Evolutionary conservation across 2,888 invertebrate genomes (phyloP), one percentile per base, ranked within the genome.

Genomic region (Ectemnius continuus): DNA sequence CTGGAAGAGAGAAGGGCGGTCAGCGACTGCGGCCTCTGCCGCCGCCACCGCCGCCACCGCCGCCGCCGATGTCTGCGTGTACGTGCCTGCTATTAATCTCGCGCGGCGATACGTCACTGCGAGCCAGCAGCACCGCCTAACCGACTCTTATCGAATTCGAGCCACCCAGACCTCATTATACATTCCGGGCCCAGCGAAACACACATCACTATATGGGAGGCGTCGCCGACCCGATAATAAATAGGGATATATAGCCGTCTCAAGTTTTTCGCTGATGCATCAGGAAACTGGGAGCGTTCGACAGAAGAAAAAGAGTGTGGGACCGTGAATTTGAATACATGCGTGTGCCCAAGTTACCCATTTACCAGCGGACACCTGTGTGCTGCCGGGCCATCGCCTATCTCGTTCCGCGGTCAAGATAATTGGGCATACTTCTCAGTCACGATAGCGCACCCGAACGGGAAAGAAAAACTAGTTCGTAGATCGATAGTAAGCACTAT

Each of bases 111-210:
- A 80, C 80, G 80, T 80, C 79, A 76, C 73, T 63, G 72, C 75
- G 75, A 69, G 36, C 36, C 36, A 76, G 79, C 36, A 76, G 79
- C 71, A 80, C 78, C 79, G 76, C 73, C 78, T 76, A 80, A 80
- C 80, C 79, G 78, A 78, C 78, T 84, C 86, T 86, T 86, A 86
- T 86, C 85, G 85, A 86, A 85, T 85, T 82, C 84, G 84, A 81
- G 84, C 82, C 81, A 76, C 79, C 79, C 79, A 74, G 73, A 70
- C 65, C 78, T 80, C 80, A 76, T 80, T 82, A 82, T 80, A 72
- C 82, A 75, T 75, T 76, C 73, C 70, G 77, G 75, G 70, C 59
- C 73, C 70, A 70, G 58, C 70, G 68, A 69, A 70, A 73, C 76
- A 36, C 36, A 78, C 79, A 70, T 75, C 71, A 72, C 57, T 58